phyloP scores from a whole-genome alignment of 2,888 invertebrate genomes.

The Unio pictorum region DNA sequence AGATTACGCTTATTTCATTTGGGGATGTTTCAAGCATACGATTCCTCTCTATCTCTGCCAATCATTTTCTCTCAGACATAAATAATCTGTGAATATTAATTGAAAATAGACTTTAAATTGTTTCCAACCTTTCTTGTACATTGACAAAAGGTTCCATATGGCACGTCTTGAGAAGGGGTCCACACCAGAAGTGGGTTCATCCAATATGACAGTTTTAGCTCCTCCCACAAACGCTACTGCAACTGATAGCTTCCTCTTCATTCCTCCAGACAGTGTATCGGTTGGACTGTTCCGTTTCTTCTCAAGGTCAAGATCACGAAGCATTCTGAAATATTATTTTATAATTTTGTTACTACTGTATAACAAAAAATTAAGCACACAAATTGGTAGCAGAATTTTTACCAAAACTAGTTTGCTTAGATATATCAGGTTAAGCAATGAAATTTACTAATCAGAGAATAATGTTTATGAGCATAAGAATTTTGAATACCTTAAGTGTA shows the following conservation, averaged over 20 bases:
- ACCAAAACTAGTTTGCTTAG: too few relatives aligned
- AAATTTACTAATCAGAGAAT: too few relatives aligned
- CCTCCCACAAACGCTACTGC: constrained; percentile 88
- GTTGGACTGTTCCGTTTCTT: constrained; percentile 79
- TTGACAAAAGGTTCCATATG: constrained; percentile 85
- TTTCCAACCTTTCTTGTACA: constrained; percentile 73
- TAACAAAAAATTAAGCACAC: too few relatives aligned
- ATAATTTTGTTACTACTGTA: background rate
- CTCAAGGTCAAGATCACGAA: constrained; percentile 78
- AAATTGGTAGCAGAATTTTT: too few relatives aligned
- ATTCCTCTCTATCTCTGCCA: too few relatives aligned
- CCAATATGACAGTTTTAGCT: constrained; percentile 74
- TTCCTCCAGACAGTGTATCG: constrained; percentile 86
- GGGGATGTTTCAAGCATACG: too few relatives aligned
- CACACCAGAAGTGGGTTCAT: constrained; percentile 84
- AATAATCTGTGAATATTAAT: too few relatives aligned
- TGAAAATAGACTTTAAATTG: background rate
- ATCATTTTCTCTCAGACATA: too few relatives aligned
- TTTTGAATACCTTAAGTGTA: too few relatives aligned
- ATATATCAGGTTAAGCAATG: too few relatives aligned
- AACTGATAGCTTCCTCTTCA: constrained; percentile 89
- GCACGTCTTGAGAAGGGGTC: constrained; percentile 90
- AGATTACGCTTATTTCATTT: too few relatives aligned
- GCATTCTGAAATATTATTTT: constrained; percentile 67
- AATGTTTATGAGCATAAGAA: too few relatives aligned